Evolutionary conservation across 2,113 vertebrate genomes (phyloP).

Genomic region (Paramisgurnus dabryanus): DNA sequence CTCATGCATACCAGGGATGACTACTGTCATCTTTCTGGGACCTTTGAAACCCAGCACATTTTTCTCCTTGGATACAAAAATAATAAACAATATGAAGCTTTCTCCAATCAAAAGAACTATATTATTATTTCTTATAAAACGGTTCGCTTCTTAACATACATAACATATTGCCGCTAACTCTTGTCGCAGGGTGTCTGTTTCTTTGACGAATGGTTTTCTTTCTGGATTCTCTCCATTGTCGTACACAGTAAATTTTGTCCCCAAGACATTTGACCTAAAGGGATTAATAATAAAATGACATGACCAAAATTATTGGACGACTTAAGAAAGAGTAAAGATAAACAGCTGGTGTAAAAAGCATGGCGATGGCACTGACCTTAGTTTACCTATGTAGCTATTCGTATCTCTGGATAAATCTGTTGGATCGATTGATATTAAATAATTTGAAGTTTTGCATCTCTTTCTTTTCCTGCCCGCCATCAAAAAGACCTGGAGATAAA

Average conservation of each 20-base stretch:
- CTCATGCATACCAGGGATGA: constrained; percentile 94
- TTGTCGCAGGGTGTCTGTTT: constrained; percentile 75
- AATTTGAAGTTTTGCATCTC: constrained; percentile 87
- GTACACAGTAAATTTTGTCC: constrained; percentile 87
- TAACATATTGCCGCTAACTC: constrained; percentile 86
- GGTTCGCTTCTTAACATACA: constrained; percentile 56
- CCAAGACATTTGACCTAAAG: constrained; percentile 82
- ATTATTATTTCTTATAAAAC: too few relatives aligned
- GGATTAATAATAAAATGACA: constrained; percentile 1
- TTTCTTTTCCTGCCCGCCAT: constrained; percentile 87
- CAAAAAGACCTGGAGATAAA: constrained; percentile 76
- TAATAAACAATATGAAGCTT: not conserved
- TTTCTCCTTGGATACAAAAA: constrained; percentile 80
- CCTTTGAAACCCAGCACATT: constrained; percentile 96
- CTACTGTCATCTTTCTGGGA: constrained; percentile 96
- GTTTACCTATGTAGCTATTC: constrained; percentile 84
- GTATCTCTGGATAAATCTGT: constrained; percentile 82
- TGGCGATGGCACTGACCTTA: constrained; percentile 72
- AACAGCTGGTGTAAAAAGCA: not conserved
- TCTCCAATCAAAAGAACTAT: not conserved
- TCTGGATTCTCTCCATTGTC: constrained; percentile 83
- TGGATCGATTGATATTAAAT: constrained; percentile 85
- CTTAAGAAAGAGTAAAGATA: not conserved
- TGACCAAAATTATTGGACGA: not conserved
- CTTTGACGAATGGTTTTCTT: constrained; percentile 76